Base-by-base conservation (phyloP, 2,797 vertebrate genomes). In the Acanthurus tractus region DNA sequence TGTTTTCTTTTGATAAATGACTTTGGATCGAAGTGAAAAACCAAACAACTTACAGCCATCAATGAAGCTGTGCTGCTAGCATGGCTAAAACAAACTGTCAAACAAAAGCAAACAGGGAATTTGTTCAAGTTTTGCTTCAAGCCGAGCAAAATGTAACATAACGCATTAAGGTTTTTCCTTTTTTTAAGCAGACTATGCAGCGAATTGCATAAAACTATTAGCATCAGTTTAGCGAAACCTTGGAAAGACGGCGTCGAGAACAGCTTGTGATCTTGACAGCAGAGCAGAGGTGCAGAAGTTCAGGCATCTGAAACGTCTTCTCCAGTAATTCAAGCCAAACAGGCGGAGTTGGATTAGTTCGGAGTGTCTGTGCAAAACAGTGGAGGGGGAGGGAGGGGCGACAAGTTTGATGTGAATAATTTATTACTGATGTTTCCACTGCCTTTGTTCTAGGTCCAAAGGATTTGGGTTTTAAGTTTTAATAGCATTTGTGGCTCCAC, bases 381-480 rank as follows among this genome's bases (percentile, higher is more conserved):
- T 74, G 76, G 86, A 82, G 88, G 88, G 77, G 73, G 83, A 75
- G 71, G 83, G 84, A 72, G 82, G 85, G 83, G 77, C 23, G 84
- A 92, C 88, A 87, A 90, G 91, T 92, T 85, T 82, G 90, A 89
- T 85, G 86, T 95, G 93, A 95, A 95, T 95, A 92, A 95, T 95
- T 95, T 89, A 95, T 94, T 80, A 92, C 79, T 84, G 78, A 85
- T 93, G 92, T 93, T 92, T 93, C 88, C 42, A 76, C 82, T 85
- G 80, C 83, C 93, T 95, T 95, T 95, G 93, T 94, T 95, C 91
- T 93, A 15, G 29, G 81, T 93, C 93, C 93, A 95, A 91, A 92
- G 86, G 90, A 94, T 91, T 82, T 40, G 59, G 68, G 85, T 89
- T 93, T 94, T 92, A 90, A 92, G 91, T 91, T 93, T 92, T 93